Base-by-base conservation (phyloP, 2,113 vertebrate genomes). In the Nesogale talazaci region DNA sequence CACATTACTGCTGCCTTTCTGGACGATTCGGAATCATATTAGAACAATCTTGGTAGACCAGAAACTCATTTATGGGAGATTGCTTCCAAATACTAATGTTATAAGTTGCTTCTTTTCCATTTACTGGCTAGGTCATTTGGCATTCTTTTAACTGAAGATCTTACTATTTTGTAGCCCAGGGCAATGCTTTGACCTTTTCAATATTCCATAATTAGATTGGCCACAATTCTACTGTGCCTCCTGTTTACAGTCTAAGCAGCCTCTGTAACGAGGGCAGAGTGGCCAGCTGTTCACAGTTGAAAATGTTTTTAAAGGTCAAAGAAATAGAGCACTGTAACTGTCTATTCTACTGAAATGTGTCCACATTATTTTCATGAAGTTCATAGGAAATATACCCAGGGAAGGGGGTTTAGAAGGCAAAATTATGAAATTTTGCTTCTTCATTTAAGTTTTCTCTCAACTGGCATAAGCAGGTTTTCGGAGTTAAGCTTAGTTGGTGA, bases 241-340 rank as follows among this genome's bases (percentile, higher is more conserved):
- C 97, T 98, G 96, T 97, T 98, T 97, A 97, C 93, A 93, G 84
- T 94, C 97, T 97, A 75, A 70, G 78, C 91, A 96, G 96, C 95
- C 96, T 96, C 96, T 98, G 96, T 97, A 96, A 98, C 96, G 96
- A 89, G 83, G 83, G 31, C 75, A 95, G 91, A 96, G 96, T 97
- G 91, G 69, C 96, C 97, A 93, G 97, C 97, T 98, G 96, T 97
- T 97, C 96, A 96, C 94, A 97, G 95, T 97, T 96, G 93, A 97
- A 97, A 97, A 95, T 95, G 95, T 95, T 97, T 97, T 97, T 97
- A 98, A 98, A 98, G 98, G 98, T 98, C 97, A 98, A 95, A 97
- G 90, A 94, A 97, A 95, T 94, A 78, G 86, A 90, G 72, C 94
- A 89, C 94, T 95, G 92, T n/a, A 95, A 91, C 88, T 78, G 86